These are phyloP conservation scores for Drosophila virilis DNA, from an alignment of 1,140 invertebrate species.

Conservation along the genomic window DNA sequence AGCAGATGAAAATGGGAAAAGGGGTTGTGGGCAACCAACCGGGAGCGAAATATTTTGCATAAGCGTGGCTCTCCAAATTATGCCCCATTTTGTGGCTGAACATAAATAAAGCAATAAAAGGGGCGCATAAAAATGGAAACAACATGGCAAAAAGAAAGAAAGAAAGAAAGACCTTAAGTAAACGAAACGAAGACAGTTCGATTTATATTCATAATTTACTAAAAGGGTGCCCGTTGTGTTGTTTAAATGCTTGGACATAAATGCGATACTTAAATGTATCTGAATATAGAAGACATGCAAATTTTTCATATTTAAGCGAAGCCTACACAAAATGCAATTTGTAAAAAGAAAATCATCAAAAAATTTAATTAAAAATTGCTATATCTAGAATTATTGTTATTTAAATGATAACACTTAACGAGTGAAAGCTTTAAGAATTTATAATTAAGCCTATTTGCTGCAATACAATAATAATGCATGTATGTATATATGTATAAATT, in stretches of 20 bases:
- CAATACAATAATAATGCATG: too few species aligned
- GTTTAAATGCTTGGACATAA: background rate
- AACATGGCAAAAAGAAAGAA: conserved; percentile 4
- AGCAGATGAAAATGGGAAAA: conserved; percentile 10
- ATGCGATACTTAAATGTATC: background rate
- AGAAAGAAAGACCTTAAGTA: conserved; percentile 3
- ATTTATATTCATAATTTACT: conserved; percentile 21
- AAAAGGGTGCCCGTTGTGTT: background rate
- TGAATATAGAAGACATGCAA: background rate
- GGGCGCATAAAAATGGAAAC: conserved; percentile 10
- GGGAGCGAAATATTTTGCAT: conserved; percentile 14
- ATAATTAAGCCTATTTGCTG: too few species aligned
- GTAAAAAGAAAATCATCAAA: too few species aligned
- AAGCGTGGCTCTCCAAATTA: conserved; percentile 14
- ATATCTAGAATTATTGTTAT: background rate
- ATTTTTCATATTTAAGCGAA: background rate
- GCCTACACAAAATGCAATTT: background rate
- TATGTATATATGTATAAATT: too few species aligned
- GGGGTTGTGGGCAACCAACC: background rate
- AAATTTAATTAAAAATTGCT: background rate
- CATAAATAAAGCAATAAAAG: conserved; percentile 31
- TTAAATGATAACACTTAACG: too few species aligned
- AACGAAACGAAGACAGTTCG: conserved; percentile 3
- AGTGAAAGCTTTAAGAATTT: too few species aligned
- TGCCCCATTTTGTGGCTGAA: conserved; percentile 23